A percentile compares a stretch with the other conserved stretches of the same genome.
phyloP scores from a whole-genome alignment of 2,113 vertebrate genomes.

The Phodopus roborovskii region DNA sequence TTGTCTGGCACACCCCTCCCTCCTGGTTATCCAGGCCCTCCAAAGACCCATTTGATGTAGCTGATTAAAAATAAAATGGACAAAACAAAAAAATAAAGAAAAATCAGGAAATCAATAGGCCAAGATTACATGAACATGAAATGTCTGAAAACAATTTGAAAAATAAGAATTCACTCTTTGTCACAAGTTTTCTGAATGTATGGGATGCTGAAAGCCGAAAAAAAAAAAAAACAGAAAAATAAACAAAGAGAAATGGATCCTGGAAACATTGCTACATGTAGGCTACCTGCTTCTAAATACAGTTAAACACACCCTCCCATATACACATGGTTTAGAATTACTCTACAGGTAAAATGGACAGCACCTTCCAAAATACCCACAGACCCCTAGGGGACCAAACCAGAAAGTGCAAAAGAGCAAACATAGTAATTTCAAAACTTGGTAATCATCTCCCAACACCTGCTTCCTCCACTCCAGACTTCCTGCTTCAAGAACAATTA shows the following conservation, averaged over 20 bases:
- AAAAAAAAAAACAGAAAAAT: conserved; percentile 72
- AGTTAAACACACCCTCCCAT: conserved; percentile 53
- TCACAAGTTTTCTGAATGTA: conserved; percentile 78
- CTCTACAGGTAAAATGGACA: conserved; percentile 66
- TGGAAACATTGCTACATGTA: conserved; percentile 62
- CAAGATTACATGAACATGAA: conserved; percentile 88
- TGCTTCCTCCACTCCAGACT: conserved; percentile 86
- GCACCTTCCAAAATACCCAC: conserved; percentile 63
- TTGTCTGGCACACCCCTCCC: conserved; percentile 98
- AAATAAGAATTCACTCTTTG: conserved; percentile 81
- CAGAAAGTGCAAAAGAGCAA: conserved; percentile 72
- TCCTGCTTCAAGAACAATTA: conserved; percentile 85
- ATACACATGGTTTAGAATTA: conserved; percentile 29
- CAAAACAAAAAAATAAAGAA: conserved; percentile 84
- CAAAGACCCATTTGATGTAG: conserved; percentile 98
- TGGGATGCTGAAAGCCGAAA: conserved; percentile 86
- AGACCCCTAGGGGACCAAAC: conserved; percentile 54
- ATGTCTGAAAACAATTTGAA: conserved; percentile 83
- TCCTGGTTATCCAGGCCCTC: conserved; percentile 99
- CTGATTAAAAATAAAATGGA: conserved; percentile 91
- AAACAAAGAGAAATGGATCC: conserved; percentile 74
- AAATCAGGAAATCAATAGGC: conserved; percentile 87
- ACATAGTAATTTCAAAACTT: conserved; percentile 31
- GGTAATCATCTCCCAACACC: conserved; percentile 83
- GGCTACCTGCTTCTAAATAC: conserved; percentile 76